phyloP scores from a whole-genome alignment of 2,888 invertebrate genomes.

The Operophtera brumata region DNA sequence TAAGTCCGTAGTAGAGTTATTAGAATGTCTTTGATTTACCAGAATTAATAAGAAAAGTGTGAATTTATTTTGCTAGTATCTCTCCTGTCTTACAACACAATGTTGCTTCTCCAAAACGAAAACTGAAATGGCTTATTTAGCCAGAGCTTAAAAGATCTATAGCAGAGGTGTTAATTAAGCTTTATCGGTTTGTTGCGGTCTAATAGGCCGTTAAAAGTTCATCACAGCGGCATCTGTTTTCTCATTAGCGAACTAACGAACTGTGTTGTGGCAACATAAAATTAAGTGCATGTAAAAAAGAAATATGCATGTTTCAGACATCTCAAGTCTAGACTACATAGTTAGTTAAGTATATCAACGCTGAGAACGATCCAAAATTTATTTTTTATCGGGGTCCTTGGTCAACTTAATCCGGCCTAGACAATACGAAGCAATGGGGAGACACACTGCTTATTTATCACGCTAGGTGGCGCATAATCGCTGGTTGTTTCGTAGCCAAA shows the following conservation, averaged over 20 bases:
- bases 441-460: too few species aligned
- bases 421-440: too few species aligned
- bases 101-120: conserved; percentile 4
- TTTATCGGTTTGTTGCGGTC: conserved; percentile 10
- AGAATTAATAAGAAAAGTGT: too few species aligned
- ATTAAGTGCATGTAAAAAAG: background rate
- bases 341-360: too few species aligned
- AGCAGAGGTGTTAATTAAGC: conserved; percentile 13
- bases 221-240: conserved; percentile 9
- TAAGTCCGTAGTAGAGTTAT: too few species aligned
- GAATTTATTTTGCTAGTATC: too few species aligned
- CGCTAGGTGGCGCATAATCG: too few species aligned
- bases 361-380: too few species aligned
- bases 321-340: background rate
- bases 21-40: too few species aligned
- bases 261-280: background rate
- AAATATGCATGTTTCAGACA: background rate
- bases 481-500: too few species aligned
- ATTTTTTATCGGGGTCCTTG: too few species aligned
- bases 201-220: conserved; percentile 9
- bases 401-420: too few species aligned
- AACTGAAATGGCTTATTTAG: background rate
- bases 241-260: conserved; percentile 6
- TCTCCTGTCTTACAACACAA: background rate
- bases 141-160: background rate